Evolutionary conservation across 2,888 invertebrate species (phyloP), one percentile per base, ranked within the genome.

Genomic region (Argynnis bischoffii): DNA sequence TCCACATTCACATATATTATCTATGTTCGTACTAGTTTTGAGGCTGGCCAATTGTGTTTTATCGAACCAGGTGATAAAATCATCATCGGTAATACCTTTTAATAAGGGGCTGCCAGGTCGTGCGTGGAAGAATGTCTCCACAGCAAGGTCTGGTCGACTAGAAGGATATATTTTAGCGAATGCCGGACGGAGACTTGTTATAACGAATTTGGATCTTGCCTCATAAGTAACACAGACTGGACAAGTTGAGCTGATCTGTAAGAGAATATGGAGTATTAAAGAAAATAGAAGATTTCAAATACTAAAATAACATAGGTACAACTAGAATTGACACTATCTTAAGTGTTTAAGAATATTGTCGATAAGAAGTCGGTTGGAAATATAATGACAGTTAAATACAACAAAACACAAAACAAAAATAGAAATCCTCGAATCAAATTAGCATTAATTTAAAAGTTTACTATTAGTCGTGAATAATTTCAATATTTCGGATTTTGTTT

Each of bases 41-140:
- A 91, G 85, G 72, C 90, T 93, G 2, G 89, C 89, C 5, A 90
- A 79, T 77, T 91, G 93, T 68, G 94, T 94, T 84, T 93, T 93
- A 53, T 95, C 95, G 75, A 95, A 95, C 95, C 95, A 95, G 3
- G 95, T 95, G 46, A 95, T 94, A 21, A 95, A 90, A 77, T 95
- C 95, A 75, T 95, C 95, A 65, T 94, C 94, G 15, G 94, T 94
- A 46, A 95, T 94, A 8, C 94, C 94, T 76, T 93, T 89, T 0
- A 95, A 85, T 47, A 95, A 83, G 14, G 93, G 93, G 72, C 95
- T 95, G n/a, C 93, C 93, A 56, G 90, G 87, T 75, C 90, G 87
- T 0, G 94, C 94, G 67, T 95, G 95, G 89, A 95, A 95, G 80
- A 95, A 94, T 5, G 93, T 93, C 80, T 95, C 95, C 0, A 95